These are phyloP conservation scores for Pyrocephalus nanus DNA, from an alignment of 2,797 vertebrate species.

Conservation along the genomic window DNA sequence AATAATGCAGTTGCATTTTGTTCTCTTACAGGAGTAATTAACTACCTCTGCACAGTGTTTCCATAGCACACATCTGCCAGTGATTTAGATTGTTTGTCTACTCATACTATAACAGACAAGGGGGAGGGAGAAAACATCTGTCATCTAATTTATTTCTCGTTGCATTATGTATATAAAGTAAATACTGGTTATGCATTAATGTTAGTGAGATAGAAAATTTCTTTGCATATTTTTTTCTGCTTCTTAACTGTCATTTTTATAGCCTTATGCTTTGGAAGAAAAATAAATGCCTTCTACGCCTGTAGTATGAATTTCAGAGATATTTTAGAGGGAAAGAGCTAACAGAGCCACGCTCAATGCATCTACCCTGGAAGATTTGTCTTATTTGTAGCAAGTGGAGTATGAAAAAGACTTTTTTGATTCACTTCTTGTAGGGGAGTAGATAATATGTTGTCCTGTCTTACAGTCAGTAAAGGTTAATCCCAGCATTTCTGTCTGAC, in stretches of 20 bases:
- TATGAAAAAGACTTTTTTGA: neutral
- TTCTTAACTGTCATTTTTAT: conserved; percentile 51
- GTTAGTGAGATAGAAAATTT: conserved; percentile 3
- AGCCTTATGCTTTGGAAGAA: conserved; percentile 34
- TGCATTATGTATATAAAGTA: conserved; percentile 42
- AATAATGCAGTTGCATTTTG: conserved; percentile 8
- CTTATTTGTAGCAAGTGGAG: neutral
- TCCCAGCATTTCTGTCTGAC: neutral
- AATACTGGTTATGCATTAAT: conserved; percentile 30
- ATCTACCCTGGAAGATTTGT: neutral
- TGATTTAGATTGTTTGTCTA: conserved; percentile 55
- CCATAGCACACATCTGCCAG: neutral
- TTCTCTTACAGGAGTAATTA: conserved; percentile 41
- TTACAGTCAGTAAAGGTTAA: neutral
- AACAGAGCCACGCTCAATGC: neutral
- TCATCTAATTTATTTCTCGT: conserved; percentile 60
- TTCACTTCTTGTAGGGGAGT: neutral
- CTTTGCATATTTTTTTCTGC: conserved; percentile 23
- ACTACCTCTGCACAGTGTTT: neutral
- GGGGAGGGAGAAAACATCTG: conserved; percentile 27
- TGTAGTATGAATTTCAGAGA: neutral
- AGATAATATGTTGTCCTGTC: neutral
- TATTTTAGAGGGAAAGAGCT: neutral
- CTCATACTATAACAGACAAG: conserved; percentile 22
- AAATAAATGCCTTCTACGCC: conserved; percentile 46